Evolutionary conservation across 2,113 vertebrate species (phyloP).

Genomic region (Cavia porcellus): DNA sequence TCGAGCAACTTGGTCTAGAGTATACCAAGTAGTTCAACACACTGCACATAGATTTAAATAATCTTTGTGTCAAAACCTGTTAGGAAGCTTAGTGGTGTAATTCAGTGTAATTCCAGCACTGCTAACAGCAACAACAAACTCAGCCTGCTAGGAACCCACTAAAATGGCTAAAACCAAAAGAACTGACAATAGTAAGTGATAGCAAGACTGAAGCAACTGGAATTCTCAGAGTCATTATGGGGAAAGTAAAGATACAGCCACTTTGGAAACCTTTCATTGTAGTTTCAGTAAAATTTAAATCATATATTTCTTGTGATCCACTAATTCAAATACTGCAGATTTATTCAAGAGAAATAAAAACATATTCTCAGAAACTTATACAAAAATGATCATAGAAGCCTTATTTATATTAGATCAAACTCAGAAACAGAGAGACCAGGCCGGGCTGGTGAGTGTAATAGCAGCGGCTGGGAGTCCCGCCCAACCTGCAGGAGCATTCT

Average conservation of each 20-base stretch:
- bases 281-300: conserved; percentile 36
- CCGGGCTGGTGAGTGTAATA: too few species aligned
- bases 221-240: neutral
- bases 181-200: neutral
- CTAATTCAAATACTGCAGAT: conserved; percentile 25
- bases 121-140: neutral
- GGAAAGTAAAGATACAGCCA: neutral
- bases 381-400: conserved; percentile 18
- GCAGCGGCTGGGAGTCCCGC: too few species aligned
- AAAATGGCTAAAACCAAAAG: conserved; percentile 31
- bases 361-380: conserved; percentile 36
- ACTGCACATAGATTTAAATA: conserved; percentile 28
- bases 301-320: neutral
- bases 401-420: neutral
- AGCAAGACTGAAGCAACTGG: neutral
- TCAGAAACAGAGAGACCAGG: too few species aligned
- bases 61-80: conserved; percentile 25
- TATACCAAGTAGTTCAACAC: too few species aligned
- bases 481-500: too few species aligned
- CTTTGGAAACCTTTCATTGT: conserved; percentile 10
- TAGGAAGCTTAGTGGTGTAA: neutral
- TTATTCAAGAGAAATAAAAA: conserved; percentile 20
- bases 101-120: neutral
- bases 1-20: too few species aligned
- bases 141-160: neutral